Conservation (phyloP, 2,888 invertebrate genomes). For the Drosophila nigritarsus region DNA sequence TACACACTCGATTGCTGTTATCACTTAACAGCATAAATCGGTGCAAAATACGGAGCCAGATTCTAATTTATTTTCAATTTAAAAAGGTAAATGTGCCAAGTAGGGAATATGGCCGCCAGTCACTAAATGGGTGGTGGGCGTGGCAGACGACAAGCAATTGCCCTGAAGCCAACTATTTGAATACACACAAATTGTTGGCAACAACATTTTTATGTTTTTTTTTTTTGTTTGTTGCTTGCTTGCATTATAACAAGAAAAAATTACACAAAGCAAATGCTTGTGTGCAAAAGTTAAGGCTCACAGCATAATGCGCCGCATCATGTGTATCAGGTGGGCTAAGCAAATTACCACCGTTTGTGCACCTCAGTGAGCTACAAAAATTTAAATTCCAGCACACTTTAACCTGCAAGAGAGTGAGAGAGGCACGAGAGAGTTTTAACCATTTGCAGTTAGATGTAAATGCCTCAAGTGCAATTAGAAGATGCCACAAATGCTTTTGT, state of each 20-base stretch:
- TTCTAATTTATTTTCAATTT: constrained; percentile 81
- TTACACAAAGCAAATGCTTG: constrained; percentile 77
- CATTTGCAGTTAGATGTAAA: constrained; percentile 14
- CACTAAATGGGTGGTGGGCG: constrained; percentile 24
- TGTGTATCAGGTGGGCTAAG: constrained; percentile 14
- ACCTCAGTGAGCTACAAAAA: constrained; percentile 38
- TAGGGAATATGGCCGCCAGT: constrained; percentile 14
- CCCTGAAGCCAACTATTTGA: constrained; percentile 73
- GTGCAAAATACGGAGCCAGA: constrained; percentile 77
- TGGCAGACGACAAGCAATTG: constrained; percentile 59
- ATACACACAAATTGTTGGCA: constrained; percentile 65
- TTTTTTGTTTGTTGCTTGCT: neutral
- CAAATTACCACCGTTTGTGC: constrained; percentile 42
- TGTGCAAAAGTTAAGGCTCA: constrained; percentile 62
- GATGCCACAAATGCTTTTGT: constrained; percentile 5
- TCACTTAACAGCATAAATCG: constrained; percentile 78
- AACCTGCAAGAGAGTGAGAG: constrained; percentile 16
- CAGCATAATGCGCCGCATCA: constrained; percentile 50
- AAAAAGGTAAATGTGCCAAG: constrained; percentile 77
- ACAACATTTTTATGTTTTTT: constrained; percentile 7
- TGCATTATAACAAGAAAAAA: constrained; percentile 41
- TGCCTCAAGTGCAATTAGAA: constrained; percentile 30
- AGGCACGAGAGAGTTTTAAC: neutral
- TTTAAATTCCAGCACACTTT: constrained; percentile 64
- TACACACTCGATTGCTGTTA: constrained; percentile 42